Evolutionary conservation across 2,797 vertebrate genomes (phyloP), one percentile per base, ranked within the genome.

Genomic region (Cirrhinus mrigala): DNA sequence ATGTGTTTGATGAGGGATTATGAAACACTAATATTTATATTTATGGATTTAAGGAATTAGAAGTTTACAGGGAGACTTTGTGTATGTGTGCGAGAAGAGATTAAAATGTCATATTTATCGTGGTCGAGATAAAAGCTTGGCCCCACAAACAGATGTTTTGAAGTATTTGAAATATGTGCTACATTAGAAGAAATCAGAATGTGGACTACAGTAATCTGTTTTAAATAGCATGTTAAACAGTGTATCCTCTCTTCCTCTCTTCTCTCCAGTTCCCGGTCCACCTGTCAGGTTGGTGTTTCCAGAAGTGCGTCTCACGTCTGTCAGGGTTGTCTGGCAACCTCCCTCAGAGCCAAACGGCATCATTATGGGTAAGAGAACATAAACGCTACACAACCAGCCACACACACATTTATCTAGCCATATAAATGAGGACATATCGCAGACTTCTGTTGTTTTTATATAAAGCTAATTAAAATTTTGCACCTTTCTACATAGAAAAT

Each of bases 281-380:
- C 96, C 96, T 0, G 94, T 96, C 81, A 92, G 95, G 86, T 74
- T 96, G 86, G 94, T 96, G 87, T 96, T 96, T 89, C 96, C 96
- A 0, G 95, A 96, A 86, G 96, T 96, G 86, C 92, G 94, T 76
- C 91, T 96, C 74, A 95, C 94, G 0, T 94, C 96, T 0, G 95
- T 96, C 3, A 92, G 94, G 48, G 95, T 95, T 1, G 92, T 96
- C 2, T 96, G 96, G 96, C 96, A 96, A 83, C 95, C 96, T 0
- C 96, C 96, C 0, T 95, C 95, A 79, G 94, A 96, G 76, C 96
- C 96, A 86, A 96, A 96, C 0, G 96, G 96, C 6, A 85, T 96
- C 16, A 95, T 96, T 64, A 93, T 96, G 84, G 96, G 96, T 96
- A 94, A 95, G 93, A 58, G 44, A 73, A n/a, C 50, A 70, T 56